phyloP scores from a whole-genome alignment of 2,888 invertebrate genomes.

The Metopia argyrocephala region DNA sequence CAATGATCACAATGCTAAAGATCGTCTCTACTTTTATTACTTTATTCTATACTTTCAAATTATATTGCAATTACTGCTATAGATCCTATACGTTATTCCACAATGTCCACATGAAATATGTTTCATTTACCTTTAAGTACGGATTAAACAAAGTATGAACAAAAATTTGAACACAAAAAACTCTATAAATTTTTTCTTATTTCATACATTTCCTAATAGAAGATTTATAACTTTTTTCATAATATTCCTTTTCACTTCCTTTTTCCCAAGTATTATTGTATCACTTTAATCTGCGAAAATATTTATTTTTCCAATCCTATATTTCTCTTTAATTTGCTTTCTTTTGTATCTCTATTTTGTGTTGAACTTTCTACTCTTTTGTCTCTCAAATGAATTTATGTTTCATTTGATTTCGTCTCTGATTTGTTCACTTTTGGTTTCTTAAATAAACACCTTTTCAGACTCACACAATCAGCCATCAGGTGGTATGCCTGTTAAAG shows the following conservation, averaged over 20 bases:
- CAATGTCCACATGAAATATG: too few relatives aligned
- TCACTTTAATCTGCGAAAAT: background rate
- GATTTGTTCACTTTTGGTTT: conserved; percentile 43
- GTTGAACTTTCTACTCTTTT: background rate
- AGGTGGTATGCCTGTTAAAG: background rate
- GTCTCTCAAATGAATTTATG: conserved; percentile 26
- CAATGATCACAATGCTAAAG: too few relatives aligned
- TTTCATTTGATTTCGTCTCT: conserved; percentile 15
- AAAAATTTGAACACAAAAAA: too few relatives aligned
- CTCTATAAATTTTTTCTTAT: background rate
- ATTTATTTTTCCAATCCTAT: background rate
- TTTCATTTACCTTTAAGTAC: too few relatives aligned
- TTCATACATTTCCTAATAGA: background rate
- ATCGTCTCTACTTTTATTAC: too few relatives aligned
- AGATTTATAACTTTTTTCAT: conserved; percentile 2
- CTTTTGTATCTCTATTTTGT: too few relatives aligned
- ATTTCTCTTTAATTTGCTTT: background rate
- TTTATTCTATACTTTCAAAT: too few relatives aligned
- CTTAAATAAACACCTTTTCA: conserved; percentile 39
- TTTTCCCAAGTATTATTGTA: too few relatives aligned
- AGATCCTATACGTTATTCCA: too few relatives aligned
- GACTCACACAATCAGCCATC: conserved; percentile 6
- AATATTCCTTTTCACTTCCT: background rate
- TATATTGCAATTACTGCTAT: too few relatives aligned
- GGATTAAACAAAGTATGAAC: too few relatives aligned